A percentile compares a stretch with the other conserved stretches of the same genome.
Conservation (phyloP, 2,797 vertebrate species). For the Pyrocephalus nanus region DNA sequence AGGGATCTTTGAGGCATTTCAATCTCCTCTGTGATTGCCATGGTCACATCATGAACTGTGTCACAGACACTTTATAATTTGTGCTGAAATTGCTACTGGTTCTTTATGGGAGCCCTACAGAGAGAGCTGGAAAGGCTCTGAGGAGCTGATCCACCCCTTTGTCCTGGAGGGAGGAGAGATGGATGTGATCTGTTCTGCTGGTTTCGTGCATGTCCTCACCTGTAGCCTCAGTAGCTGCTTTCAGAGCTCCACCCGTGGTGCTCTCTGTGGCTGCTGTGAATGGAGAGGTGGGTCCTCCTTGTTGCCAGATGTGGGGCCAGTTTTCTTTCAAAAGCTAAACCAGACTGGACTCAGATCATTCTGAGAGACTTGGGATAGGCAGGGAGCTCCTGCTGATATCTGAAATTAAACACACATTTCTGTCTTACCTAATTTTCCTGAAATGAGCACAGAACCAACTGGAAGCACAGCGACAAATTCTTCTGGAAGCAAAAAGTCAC, state of each 20-base stretch:
- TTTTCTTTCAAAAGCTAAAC: neutral
- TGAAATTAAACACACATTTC: neutral
- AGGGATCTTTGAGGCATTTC: neutral
- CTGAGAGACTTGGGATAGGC: neutral
- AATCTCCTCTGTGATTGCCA: neutral
- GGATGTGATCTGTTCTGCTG: neutral
- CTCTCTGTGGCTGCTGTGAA: neutral
- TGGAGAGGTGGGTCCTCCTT: neutral
- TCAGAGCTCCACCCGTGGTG: neutral
- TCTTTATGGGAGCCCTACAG: neutral
- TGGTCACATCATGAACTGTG: neutral
- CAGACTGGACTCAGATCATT: neutral
- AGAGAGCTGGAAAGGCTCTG: neutral
- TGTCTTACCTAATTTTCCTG: neutral
- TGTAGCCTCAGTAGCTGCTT: neutral
- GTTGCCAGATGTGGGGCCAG: fast-evolving
- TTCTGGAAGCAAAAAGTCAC: neutral
- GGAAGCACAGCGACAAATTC: neutral
- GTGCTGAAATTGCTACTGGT: neutral
- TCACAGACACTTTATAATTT: neutral
- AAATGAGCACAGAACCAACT: neutral
- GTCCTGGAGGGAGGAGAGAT: neutral
- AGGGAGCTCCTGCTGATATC: neutral
- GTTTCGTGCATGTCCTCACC: neutral
- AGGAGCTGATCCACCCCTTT: neutral